These are phyloP conservation scores for Agrochola lychnidis DNA, from an alignment of 2,888 invertebrate species.

Conservation along the genomic window DNA sequence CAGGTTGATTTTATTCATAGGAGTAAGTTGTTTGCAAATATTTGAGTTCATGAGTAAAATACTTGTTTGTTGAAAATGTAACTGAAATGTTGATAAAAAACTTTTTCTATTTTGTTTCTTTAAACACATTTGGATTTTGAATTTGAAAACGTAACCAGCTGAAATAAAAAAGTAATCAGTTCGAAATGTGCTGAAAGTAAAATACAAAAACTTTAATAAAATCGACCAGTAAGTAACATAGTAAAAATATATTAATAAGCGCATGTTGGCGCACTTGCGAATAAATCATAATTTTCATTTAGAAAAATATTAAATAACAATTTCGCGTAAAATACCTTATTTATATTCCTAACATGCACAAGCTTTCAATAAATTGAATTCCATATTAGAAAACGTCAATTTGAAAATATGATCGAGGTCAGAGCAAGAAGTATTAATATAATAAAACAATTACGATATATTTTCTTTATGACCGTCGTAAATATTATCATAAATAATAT, in stretches of 20 bases:
- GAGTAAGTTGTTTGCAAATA: neutral
- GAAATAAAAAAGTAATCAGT: neutral
- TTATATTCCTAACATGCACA: conserved; percentile 29
- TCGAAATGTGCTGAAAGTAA: neutral
- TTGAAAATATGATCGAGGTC: conserved; percentile 19
- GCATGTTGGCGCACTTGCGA: neutral
- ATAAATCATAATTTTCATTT: conserved; percentile 20
- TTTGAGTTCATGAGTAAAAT: neutral
- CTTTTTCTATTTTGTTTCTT: conserved; percentile 15
- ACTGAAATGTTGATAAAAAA: neutral
- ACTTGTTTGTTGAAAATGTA: neutral
- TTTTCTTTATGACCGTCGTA: conserved; percentile 55
- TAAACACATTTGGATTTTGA: conserved; percentile 11
- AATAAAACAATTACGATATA: conserved; percentile 56
- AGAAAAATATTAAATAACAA: neutral
- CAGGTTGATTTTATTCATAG: neutral
- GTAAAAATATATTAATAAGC: neutral
- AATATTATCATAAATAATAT: conserved; percentile 56
- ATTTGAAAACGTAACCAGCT: neutral
- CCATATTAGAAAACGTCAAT: conserved; percentile 37
- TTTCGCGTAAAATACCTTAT: neutral
- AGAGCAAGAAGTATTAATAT: conserved; percentile 27
- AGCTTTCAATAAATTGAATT: conserved; percentile 27
- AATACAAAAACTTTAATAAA: neutral
- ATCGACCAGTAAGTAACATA: neutral